phyloP scores from a whole-genome alignment of 2,113 vertebrate genomes.

The Pandion haliaetus region DNA sequence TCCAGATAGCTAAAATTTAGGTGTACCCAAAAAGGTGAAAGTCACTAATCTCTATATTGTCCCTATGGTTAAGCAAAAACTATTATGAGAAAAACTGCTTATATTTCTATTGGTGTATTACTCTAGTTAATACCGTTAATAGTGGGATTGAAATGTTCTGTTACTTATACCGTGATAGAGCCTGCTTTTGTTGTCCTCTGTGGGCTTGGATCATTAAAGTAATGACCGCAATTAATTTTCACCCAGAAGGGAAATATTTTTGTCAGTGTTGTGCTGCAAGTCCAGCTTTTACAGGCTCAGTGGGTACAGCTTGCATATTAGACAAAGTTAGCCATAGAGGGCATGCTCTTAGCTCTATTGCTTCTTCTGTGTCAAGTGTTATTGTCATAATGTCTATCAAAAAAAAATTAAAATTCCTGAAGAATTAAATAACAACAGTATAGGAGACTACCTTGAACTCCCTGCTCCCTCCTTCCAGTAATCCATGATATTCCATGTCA shows the following conservation, averaged over 20 bases:
- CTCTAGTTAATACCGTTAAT: background rate
- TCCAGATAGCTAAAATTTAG: background rate
- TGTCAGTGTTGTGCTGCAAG: background rate
- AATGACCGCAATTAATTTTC: background rate
- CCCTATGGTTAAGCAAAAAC: background rate
- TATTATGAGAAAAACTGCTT: background rate
- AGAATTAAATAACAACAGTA: background rate
- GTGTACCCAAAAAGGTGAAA: background rate
- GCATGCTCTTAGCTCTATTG: background rate
- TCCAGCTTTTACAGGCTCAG: background rate
- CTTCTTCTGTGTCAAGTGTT: background rate
- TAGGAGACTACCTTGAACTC: background rate
- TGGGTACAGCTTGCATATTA: background rate
- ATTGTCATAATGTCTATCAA: background rate
- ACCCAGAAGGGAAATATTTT: background rate
- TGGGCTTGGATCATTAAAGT: background rate
- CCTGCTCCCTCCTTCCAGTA: background rate
- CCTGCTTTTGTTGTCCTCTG: background rate
- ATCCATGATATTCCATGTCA: background rate
- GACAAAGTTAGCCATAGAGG: background rate
- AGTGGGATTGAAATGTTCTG: background rate
- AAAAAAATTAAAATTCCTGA: background rate
- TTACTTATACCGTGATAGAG: background rate
- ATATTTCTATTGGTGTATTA: background rate
- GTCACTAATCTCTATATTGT: background rate